These are phyloP conservation scores for Clarias fuscus DNA, from an alignment of 2,797 vertebrate species.

Conservation along the genomic window DNA sequence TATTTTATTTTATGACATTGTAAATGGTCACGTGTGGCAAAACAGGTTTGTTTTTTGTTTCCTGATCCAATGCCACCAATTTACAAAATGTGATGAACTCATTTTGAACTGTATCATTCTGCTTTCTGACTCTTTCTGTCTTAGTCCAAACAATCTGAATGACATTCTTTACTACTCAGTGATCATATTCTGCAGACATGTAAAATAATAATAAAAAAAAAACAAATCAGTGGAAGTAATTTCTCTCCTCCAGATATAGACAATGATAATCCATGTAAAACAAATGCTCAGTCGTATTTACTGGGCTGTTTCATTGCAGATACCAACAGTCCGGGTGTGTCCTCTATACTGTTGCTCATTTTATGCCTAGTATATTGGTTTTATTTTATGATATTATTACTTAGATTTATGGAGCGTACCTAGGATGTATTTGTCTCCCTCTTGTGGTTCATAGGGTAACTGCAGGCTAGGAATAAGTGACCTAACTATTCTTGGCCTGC, in stretches of 20 bases:
- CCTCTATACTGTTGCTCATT: background rate
- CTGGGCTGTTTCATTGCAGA: background rate
- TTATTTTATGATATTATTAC: too few relatives aligned
- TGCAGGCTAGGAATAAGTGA: constrained; percentile 5
- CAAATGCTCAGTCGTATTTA: constrained; percentile 31
- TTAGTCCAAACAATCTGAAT: background rate
- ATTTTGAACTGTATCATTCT: background rate
- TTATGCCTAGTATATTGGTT: background rate
- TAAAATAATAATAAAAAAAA: background rate
- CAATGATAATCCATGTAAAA: constrained; percentile 33
- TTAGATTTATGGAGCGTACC: background rate
- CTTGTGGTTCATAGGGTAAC: constrained; percentile 52
- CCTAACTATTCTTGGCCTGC: background rate
- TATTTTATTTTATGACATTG: background rate
- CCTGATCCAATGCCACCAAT: background rate
- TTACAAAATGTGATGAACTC: background rate
- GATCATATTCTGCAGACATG: constrained; percentile 12
- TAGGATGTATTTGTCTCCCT: constrained; percentile 43
- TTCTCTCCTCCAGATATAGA: constrained; percentile 25
- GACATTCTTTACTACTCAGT: background rate
- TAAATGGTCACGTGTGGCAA: background rate
- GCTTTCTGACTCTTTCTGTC: background rate
- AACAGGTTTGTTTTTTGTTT: background rate
- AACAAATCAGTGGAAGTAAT: constrained; percentile 4
- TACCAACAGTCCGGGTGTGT: constrained; percentile 2